Evolutionary conservation across 2,797 vertebrate species (phyloP).

Genomic region (Oryzias dopingdopingensis): DNA sequence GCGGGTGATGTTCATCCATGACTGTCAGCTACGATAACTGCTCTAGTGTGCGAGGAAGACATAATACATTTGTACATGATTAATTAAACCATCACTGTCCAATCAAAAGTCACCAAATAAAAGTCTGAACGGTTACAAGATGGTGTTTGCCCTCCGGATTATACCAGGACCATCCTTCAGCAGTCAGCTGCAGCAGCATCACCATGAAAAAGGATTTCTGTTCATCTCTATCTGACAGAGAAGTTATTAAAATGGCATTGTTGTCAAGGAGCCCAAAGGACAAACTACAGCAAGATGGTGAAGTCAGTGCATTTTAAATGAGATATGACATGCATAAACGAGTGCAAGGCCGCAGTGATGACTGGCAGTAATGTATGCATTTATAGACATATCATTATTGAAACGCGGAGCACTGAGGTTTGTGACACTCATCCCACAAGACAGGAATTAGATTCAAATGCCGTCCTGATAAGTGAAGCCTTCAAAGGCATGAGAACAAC

Average conservation of each 20-base stretch:
- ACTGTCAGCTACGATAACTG: too few species aligned
- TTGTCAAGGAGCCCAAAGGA: slow-evolving; percentile 46
- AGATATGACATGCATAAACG: slow-evolving; percentile 53
- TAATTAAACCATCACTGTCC: too few species aligned
- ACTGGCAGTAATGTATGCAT: slow-evolving; percentile 43
- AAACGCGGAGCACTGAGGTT: slow-evolving; percentile 18
- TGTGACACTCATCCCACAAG: slow-evolving; percentile 47
- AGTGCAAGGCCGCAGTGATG: slow-evolving; percentile 21
- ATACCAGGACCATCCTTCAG: slow-evolving; percentile 10
- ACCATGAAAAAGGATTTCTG: slow-evolving; percentile 4
- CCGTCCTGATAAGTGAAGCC: slow-evolving; percentile 36
- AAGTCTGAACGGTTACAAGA: background rate
- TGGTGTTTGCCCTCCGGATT: background rate
- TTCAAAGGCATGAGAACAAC: slow-evolving; percentile 29
- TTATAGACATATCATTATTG: slow-evolving; percentile 53
- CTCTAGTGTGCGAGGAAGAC: too few species aligned
- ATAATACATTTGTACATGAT: too few species aligned
- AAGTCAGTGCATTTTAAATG: slow-evolving; percentile 45
- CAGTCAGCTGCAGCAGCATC: slow-evolving; percentile 22
- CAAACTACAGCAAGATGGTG: slow-evolving; percentile 29
- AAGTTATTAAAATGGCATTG: slow-evolving; percentile 47
- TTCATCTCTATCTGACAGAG: slow-evolving; percentile 2
- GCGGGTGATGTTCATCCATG: too few species aligned
- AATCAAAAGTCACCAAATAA: slow-evolving; percentile 2
- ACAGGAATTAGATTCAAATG: slow-evolving; percentile 57